phyloP scores from a whole-genome alignment of 2,113 vertebrate genomes.

The Oostethus manadensis region DNA sequence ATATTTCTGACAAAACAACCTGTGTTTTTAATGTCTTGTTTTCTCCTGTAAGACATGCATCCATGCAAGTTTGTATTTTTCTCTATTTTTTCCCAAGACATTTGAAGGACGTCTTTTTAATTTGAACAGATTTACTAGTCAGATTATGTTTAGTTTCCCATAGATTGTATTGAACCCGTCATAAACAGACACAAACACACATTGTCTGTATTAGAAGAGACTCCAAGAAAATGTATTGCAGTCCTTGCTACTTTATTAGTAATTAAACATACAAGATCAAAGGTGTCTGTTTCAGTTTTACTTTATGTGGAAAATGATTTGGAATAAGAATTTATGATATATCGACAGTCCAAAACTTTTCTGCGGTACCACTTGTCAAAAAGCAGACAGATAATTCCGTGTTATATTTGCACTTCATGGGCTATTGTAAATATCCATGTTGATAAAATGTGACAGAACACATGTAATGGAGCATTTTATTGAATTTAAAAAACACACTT shows the following conservation, averaged over 20 bases:
- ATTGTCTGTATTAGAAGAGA: too few species aligned
- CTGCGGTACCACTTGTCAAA: not conserved
- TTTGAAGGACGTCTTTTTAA: too few species aligned
- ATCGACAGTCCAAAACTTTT: not conserved
- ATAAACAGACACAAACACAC: too few species aligned
- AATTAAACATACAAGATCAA: not conserved
- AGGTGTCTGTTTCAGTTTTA: too few species aligned
- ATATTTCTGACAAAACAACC: conserved; percentile 5
- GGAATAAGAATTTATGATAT: not conserved
- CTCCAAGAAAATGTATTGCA: not conserved
- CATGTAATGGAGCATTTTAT: conserved; percentile 65
- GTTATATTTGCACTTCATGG: conserved; percentile 44
- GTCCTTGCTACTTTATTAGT: not conserved
- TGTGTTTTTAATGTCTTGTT: not conserved
- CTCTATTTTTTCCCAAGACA: too few species aligned
- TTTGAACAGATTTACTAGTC: too few species aligned
- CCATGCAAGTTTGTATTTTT: not conserved
- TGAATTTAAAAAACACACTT: conserved; percentile 65
- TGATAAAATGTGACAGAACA: conserved; percentile 50
- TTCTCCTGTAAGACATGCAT: conserved; percentile 2
- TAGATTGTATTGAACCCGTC: too few species aligned
- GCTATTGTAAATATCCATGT: conserved; percentile 41
- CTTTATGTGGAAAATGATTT: too few species aligned
- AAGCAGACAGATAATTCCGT: conserved; percentile 1
- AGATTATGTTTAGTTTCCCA: too few species aligned